phyloP scores from a whole-genome alignment of 2,888 invertebrate species.

The Eupithecia tripunctaria region DNA sequence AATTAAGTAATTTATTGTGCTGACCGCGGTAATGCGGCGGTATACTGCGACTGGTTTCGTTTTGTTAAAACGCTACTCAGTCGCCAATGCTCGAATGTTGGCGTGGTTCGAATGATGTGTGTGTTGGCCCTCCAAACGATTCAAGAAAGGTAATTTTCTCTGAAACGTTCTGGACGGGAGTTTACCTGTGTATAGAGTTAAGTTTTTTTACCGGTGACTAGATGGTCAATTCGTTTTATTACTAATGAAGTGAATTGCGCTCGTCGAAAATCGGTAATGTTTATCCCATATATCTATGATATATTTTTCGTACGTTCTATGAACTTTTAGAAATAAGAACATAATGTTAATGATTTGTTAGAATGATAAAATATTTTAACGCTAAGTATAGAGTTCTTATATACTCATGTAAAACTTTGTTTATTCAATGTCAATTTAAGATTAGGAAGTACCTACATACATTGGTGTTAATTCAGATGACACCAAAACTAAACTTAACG shows the following conservation, averaged over 20 bases:
- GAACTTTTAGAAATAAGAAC: constrained; percentile 87
- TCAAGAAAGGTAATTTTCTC: constrained; percentile 85
- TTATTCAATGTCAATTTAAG: background rate
- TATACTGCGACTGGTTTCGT: constrained; percentile 64
- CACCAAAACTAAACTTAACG: too few species aligned
- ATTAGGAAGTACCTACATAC: background rate
- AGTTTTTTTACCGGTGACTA: constrained; percentile 78
- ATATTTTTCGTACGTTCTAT: constrained; percentile 98
- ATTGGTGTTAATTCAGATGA: too few species aligned
- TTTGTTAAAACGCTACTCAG: constrained; percentile 74
- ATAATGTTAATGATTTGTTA: constrained; percentile 67
- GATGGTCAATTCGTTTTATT: constrained; percentile 52
- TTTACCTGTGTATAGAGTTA: constrained; percentile 67
- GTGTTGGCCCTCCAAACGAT: constrained; percentile 75
- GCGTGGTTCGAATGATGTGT: constrained; percentile 36
- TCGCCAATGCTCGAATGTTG: constrained; percentile 59
- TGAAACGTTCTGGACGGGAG: constrained; percentile 78
- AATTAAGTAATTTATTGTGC: constrained; percentile 57
- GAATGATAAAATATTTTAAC: constrained; percentile 30
- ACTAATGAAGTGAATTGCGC: constrained; percentile 48
- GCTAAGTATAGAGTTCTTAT: background rate
- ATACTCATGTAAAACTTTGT: background rate
- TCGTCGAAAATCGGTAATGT: constrained; percentile 87
- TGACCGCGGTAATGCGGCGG: constrained; percentile 80
- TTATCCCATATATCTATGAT: constrained; percentile 99